phyloP scores from a whole-genome alignment of 2,888 invertebrate genomes.

The Troides oblongomaculatus region DNA sequence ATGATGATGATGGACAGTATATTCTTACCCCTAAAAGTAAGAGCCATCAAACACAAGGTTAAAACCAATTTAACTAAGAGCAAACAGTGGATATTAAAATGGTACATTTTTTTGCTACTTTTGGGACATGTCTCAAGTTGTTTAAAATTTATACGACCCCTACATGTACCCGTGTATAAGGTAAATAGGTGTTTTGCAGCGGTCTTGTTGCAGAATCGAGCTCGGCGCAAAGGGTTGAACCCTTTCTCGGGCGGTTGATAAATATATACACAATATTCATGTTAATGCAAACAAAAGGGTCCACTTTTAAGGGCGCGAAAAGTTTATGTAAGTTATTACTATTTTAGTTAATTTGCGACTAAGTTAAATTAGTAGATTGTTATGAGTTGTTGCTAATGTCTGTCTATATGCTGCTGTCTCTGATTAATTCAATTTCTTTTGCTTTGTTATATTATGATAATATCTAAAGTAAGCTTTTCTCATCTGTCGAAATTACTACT shows the following conservation, averaged over 20 bases:
- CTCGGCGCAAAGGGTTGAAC: conserved; percentile 61
- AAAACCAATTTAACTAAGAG: no score
- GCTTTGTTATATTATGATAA: no score
- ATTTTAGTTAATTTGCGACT: background rate
- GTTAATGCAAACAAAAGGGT: conserved; percentile 16
- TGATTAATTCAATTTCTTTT: no score
- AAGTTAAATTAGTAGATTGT: background rate
- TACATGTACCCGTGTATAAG: conserved; percentile 17
- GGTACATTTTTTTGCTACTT: background rate
- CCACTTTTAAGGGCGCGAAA: conserved; percentile 3
- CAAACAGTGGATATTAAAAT: no score
- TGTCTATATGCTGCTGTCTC: no score
- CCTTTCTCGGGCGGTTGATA: conserved; percentile 44
- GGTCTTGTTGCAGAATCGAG: conserved; percentile 58
- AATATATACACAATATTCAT: conserved; percentile 27
- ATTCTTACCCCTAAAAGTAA: no score
- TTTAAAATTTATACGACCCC: background rate
- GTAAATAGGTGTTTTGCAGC: conserved; percentile 54
- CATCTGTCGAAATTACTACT: no score
- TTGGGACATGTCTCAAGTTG: conserved; percentile 12
- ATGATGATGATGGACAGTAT: no score
- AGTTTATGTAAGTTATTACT: conserved; percentile 5
- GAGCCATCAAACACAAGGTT: no score
- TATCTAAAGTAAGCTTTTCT: no score
- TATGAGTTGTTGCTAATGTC: background rate